Evolutionary conservation across 2,113 vertebrate species (phyloP).

Genomic region (Craseonycteris thonglongyai): DNA sequence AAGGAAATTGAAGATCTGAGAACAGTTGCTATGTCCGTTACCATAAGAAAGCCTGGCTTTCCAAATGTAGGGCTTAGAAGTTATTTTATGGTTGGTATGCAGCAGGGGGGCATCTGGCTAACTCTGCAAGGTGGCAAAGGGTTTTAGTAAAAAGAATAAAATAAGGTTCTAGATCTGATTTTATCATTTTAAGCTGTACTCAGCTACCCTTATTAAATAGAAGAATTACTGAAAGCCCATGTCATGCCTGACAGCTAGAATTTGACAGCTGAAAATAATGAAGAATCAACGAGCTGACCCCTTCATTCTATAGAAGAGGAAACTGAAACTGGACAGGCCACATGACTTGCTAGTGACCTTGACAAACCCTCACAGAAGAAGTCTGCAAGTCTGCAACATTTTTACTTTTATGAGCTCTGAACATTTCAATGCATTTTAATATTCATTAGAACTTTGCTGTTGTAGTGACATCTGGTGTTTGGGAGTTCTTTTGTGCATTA

Average conservation of each 20-base stretch:
- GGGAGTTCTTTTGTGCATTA: not conserved
- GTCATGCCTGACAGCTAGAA: not conserved
- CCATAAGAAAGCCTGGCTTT: not conserved
- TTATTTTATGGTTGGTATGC: not conserved
- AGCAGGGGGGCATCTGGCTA: not conserved
- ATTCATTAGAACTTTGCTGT: not conserved
- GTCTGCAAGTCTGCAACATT: not conserved
- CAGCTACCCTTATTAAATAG: not conserved
- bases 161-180: not conserved
- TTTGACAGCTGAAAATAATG: slow-evolving; percentile 8
- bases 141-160: slow-evolving; percentile 20
- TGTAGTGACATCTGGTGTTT: not conserved
- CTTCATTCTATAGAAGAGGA: not conserved
- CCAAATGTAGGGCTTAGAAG: not conserved
- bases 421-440: not conserved
- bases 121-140: not conserved
- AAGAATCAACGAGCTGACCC: not conserved
- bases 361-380: not conserved
- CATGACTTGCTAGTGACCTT: not conserved
- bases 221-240: not conserved
- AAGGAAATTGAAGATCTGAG: slow-evolving; percentile 26
- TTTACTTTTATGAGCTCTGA: not conserved
- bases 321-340: not conserved
- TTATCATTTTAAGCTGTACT: not conserved
- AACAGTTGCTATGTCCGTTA: not conserved